Conservation (phyloP, 1,140 invertebrate species). For the Drosophila lacteicornis region DNA sequence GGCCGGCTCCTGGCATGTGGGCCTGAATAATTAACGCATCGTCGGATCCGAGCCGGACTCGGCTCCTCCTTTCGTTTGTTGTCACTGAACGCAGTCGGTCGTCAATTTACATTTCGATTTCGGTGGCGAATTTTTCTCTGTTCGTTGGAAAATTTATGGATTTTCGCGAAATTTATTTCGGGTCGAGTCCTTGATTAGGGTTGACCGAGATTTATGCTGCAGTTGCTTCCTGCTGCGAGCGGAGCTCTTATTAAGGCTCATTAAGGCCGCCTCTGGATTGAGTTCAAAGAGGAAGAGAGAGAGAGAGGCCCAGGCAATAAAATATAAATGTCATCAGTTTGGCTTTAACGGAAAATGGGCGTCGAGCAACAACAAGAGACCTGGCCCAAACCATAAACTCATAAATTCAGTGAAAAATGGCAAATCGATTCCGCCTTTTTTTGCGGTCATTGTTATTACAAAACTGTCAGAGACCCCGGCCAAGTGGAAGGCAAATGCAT, state of each 20-base stretch:
- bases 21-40: constrained; percentile 77
- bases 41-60: constrained; percentile 36
- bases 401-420: constrained; percentile 81
- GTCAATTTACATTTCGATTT: constrained; percentile 77
- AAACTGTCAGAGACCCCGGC: constrained; percentile 63
- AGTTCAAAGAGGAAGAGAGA: constrained; percentile 36
- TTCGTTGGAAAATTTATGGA: constrained; percentile 65
- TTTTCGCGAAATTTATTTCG: constrained; percentile 64
- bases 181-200: constrained; percentile 70
- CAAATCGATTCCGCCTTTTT: constrained; percentile 72
- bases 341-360: constrained; percentile 30
- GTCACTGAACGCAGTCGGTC: constrained; percentile 51
- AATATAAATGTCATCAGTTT: constrained; percentile 60
- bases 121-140: constrained; percentile 18
- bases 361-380: constrained; percentile 13
- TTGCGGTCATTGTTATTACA: constrained; percentile 80
- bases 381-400: constrained; percentile 66
- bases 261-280: constrained; percentile 49
- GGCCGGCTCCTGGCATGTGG: constrained; percentile 15
- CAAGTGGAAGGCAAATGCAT: constrained; percentile 52
- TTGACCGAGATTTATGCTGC: constrained; percentile 76
- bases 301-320: constrained; percentile 43
- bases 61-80: constrained; percentile 29
- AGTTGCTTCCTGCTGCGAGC: constrained; percentile 39
- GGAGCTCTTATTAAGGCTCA: constrained; percentile 63